Evolutionary conservation across 2,888 invertebrate species (phyloP).

Genomic region (Escarpia spicata): DNA sequence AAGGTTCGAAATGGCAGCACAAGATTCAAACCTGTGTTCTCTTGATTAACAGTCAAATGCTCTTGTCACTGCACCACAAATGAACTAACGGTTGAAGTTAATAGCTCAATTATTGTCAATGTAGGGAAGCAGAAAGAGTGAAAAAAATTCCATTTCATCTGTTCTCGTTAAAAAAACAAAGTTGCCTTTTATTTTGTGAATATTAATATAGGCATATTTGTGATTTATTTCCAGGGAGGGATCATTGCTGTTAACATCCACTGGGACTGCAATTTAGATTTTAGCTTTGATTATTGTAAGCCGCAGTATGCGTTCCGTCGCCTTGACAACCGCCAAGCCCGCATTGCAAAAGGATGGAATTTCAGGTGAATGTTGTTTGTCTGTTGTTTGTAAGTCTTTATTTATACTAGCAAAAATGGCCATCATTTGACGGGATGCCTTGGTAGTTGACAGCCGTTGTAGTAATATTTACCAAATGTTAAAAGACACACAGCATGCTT

Average conservation of each 20-base stretch:
- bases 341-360: conserved; percentile 67
- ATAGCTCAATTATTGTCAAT: too few species aligned
- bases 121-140: too few species aligned
- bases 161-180: background rate
- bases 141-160: background rate
- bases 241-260: conserved; percentile 67
- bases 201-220: background rate
- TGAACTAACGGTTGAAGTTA: too few species aligned
- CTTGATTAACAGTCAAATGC: too few species aligned
- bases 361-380: conserved; percentile 62
- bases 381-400: background rate
- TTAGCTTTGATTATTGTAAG: conserved; percentile 62
- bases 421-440: too few species aligned
- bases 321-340: conserved; percentile 64
- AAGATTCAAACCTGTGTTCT: too few species aligned
- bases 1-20: too few species aligned
- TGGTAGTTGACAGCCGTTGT: too few species aligned
- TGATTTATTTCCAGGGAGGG: conserved; percentile 60
- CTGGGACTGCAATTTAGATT: conserved; percentile 69
- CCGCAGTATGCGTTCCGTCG: conserved; percentile 67
- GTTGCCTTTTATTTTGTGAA: background rate
- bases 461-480: too few species aligned
- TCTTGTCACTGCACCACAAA: too few species aligned
- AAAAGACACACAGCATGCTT: too few species aligned
- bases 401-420: too few species aligned